A percentile compares a stretch with the other conserved stretches of the same genome.
phyloP scores from a whole-genome alignment of 1,140 invertebrate species.

The Formica selysi region DNA sequence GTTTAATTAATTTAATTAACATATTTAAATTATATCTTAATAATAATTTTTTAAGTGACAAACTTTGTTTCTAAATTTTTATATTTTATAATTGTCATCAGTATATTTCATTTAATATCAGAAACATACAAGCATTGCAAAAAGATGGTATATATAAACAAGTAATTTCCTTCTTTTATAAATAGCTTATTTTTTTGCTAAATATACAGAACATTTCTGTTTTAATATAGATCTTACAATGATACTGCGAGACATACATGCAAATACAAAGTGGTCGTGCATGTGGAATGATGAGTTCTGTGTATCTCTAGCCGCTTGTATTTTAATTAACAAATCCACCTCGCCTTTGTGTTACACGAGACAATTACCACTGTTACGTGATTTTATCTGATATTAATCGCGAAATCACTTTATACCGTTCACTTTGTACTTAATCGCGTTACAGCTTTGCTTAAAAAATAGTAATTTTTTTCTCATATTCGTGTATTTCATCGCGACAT shows the following conservation, averaged over 20 bases:
- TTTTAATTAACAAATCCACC: conserved; percentile 41
- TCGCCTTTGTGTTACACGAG: background rate
- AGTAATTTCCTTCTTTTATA: background rate
- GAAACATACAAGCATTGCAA: too few species aligned
- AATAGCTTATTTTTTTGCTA: conserved; percentile 6
- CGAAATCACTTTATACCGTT: conserved; percentile 25
- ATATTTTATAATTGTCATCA: too few species aligned
- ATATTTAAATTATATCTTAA: too few species aligned
- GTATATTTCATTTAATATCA: too few species aligned
- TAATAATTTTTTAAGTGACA: too few species aligned
- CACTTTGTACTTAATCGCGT: conserved; percentile 45
- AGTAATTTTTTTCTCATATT: conserved; percentile 5
- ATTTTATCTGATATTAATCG: conserved; percentile 22
- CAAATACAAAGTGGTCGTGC: background rate
- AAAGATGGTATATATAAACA: background rate
- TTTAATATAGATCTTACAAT: conserved; percentile 8
- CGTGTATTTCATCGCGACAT: conserved; percentile 5
- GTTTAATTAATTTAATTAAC: too few species aligned
- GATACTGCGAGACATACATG: background rate
- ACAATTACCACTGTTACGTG: conserved; percentile 30
- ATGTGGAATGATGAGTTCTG: background rate
- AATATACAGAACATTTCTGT: background rate
- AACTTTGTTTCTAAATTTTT: too few species aligned
- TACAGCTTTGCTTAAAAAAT: conserved; percentile 7
- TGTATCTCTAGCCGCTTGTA: background rate